Evolutionary conservation across 2,113 vertebrate species (phyloP).

Genomic region (Ctenodactylus gundi): DNA sequence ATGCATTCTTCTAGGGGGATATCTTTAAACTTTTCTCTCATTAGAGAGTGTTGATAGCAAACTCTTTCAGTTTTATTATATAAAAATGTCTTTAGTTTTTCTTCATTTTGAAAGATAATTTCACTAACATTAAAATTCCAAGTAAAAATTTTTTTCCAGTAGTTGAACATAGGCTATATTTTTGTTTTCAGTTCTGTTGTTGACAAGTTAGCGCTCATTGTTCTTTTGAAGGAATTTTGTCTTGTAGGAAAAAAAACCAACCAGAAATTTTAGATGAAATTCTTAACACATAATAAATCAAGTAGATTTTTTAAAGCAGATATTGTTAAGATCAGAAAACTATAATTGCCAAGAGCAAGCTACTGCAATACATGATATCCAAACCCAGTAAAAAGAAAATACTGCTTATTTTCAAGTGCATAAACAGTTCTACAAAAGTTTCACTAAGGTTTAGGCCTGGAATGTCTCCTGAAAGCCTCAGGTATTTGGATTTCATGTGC

Average conservation of each 20-base stretch:
- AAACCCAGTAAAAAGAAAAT: background rate
- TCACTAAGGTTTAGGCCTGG: no score
- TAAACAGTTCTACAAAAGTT: background rate
- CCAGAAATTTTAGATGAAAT: background rate
- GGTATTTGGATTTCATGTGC: no score
- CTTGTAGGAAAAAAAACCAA: background rate
- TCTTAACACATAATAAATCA: background rate
- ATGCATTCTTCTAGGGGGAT: background rate
- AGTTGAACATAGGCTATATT: background rate
- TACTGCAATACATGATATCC: background rate
- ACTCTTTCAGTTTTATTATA: background rate
- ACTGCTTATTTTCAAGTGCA: background rate
- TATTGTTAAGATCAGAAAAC: background rate
- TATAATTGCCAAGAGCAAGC: background rate
- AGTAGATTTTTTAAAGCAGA: background rate
- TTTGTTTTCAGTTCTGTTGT: background rate
- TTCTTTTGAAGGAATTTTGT: background rate
- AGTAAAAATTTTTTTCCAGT: background rate
- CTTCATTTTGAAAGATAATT: background rate
- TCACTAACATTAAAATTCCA: background rate
- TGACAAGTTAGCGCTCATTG: background rate
- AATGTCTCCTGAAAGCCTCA: no score
- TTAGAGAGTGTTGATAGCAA: background rate
- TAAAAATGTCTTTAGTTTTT: background rate
- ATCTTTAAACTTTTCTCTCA: background rate